Evolutionary conservation across 2,113 vertebrate genomes (phyloP).

Genomic region (Orthonyx spaldingii): DNA sequence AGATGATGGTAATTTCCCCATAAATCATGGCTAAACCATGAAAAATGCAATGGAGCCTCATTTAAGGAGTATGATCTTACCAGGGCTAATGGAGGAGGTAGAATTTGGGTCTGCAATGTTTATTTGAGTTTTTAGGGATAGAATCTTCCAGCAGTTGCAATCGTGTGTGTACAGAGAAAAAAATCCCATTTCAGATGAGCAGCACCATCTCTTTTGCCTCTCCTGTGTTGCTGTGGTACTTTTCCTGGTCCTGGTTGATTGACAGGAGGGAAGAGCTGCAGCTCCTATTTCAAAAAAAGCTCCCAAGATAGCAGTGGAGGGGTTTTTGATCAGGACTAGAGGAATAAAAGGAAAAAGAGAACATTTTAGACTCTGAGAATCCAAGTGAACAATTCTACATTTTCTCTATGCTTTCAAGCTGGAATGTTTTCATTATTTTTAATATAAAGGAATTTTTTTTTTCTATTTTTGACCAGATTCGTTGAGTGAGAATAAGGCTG

Average conservation of each 20-base stretch:
- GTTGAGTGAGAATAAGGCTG: neutral
- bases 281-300: neutral
- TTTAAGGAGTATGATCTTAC: neutral
- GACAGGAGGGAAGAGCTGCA: neutral
- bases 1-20: slow-evolving; percentile 4
- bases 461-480: neutral
- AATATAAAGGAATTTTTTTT: neutral
- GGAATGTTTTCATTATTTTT: slow-evolving; percentile 41
- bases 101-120: neutral
- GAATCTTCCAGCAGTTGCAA: neutral
- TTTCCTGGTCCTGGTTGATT: neutral
- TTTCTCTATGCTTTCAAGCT: neutral
- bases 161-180: neutral
- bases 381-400: neutral
- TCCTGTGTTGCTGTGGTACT: neutral
- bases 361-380: neutral
- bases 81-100: neutral
- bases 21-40: slow-evolving; percentile 22
- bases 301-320: neutral
- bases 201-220: neutral
- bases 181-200: neutral
- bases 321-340: neutral
- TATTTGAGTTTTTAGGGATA: neutral
- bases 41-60: neutral
- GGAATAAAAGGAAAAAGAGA: neutral